Evolutionary conservation across 1,140 invertebrate genomes (phyloP).

Genomic region (Drosophila athabasca): DNA sequence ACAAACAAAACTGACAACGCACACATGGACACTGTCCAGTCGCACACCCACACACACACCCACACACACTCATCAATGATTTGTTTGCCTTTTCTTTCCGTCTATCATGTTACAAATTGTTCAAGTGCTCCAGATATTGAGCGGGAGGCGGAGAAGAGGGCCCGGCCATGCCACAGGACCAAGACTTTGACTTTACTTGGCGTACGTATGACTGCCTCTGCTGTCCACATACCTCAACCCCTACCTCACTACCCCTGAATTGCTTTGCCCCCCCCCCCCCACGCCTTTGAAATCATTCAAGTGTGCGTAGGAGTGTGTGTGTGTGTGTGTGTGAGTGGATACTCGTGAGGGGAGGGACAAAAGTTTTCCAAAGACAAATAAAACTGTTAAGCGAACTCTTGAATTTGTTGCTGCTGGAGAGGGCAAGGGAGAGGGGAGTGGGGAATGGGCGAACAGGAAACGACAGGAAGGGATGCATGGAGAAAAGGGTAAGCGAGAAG

Average conservation of each 20-base stretch:
- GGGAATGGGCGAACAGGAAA: constrained; percentile 40
- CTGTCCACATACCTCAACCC: constrained; percentile 62
- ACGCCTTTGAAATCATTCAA: constrained; percentile 53
- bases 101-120: constrained; percentile 79
- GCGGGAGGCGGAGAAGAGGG: constrained; percentile 7
- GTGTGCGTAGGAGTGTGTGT: constrained; percentile 22
- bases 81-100: constrained; percentile 60
- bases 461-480: background rate
- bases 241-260: background rate
- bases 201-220: constrained; percentile 44
- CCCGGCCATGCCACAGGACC: background rate
- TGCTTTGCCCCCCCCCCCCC: background rate
- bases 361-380: constrained; percentile 79
- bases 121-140: constrained; percentile 76
- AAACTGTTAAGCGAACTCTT: constrained; percentile 80
- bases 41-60: constrained; percentile 9
- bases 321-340: constrained; percentile 5
- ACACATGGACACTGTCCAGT: constrained; percentile 7
- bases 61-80: constrained; percentile 43
- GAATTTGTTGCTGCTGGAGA: constrained; percentile 51
- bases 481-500: background rate
- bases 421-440: too few relatives aligned
- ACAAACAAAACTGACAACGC: constrained; percentile 67
- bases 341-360: constrained; percentile 28
- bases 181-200: constrained; percentile 50